A percentile compares a stretch with the other conserved stretches of the same genome.
Evolutionary conservation across 2,113 vertebrate species (phyloP).

Genomic region (Ginglymostoma cirratum): DNA sequence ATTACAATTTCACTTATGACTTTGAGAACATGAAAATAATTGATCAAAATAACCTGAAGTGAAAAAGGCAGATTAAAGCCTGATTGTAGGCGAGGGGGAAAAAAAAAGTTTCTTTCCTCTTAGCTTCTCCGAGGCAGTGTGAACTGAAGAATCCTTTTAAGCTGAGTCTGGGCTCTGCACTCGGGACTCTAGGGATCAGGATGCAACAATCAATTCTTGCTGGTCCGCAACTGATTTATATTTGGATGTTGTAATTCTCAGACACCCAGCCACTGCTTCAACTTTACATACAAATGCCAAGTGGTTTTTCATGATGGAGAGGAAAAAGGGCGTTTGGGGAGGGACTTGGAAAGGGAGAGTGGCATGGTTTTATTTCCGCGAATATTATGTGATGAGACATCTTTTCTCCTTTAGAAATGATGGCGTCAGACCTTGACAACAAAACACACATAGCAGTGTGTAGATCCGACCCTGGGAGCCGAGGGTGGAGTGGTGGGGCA

Average conservation of each 20-base stretch:
- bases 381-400: background rate
- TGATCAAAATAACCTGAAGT: background rate
- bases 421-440: background rate
- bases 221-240: background rate
- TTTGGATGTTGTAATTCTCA: background rate
- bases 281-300: background rate
- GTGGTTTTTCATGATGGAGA: background rate
- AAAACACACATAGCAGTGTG: background rate
- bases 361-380: background rate
- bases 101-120: background rate
- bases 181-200: background rate
- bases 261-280: background rate
- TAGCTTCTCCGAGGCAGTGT: background rate
- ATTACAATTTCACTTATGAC: conserved; percentile 17
- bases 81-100: background rate
- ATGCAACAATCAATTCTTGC: background rate
- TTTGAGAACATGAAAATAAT: conserved; percentile 24
- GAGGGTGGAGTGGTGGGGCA: too few relatives aligned
- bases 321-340: too few relatives aligned
- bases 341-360: background rate
- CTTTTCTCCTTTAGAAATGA: background rate
- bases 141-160: background rate
- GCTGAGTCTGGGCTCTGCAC: background rate
- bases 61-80: background rate
- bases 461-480: background rate